phyloP scores from a whole-genome alignment of 1,140 invertebrate species.

The Heliconius himera region DNA sequence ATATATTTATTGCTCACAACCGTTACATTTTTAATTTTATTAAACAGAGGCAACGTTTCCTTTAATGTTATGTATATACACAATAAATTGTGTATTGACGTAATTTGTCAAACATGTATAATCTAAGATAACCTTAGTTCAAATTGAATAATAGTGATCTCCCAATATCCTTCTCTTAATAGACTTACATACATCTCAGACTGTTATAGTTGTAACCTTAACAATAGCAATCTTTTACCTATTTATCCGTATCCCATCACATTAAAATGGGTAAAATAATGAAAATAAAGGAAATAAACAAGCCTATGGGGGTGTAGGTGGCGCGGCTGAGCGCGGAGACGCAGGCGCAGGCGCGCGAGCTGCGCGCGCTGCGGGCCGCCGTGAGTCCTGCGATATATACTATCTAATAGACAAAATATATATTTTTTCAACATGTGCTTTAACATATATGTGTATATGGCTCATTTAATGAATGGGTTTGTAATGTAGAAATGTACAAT shows the following conservation, averaged over 20 bases:
- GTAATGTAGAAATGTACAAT: background rate
- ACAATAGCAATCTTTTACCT: too few relatives aligned
- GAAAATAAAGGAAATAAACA: background rate
- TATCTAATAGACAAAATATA: slow-evolving; percentile 53
- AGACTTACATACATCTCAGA: background rate
- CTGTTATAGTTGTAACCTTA: too few relatives aligned
- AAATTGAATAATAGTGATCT: background rate
- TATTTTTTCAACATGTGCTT: background rate
- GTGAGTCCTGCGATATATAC: slow-evolving; percentile 76
- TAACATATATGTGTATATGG: background rate
- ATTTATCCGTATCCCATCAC: too few relatives aligned
- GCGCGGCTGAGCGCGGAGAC: slow-evolving; percentile 70
- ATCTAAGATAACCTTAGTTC: background rate
- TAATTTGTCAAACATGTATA: background rate
- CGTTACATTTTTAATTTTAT: background rate
- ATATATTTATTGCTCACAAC: background rate
- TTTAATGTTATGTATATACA: background rate
- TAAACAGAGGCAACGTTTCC: background rate
- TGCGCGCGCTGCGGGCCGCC: slow-evolving; percentile 61
- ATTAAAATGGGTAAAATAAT: background rate
- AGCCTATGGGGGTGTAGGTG: slow-evolving; percentile 52
- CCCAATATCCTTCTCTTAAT: background rate
- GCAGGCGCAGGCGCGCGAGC: slow-evolving; percentile 67
- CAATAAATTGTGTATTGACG: too few relatives aligned
- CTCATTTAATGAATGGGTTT: background rate